Base-by-base conservation (phyloP, 1,140 invertebrate genomes). In the Drosophila sechellia region DNA sequence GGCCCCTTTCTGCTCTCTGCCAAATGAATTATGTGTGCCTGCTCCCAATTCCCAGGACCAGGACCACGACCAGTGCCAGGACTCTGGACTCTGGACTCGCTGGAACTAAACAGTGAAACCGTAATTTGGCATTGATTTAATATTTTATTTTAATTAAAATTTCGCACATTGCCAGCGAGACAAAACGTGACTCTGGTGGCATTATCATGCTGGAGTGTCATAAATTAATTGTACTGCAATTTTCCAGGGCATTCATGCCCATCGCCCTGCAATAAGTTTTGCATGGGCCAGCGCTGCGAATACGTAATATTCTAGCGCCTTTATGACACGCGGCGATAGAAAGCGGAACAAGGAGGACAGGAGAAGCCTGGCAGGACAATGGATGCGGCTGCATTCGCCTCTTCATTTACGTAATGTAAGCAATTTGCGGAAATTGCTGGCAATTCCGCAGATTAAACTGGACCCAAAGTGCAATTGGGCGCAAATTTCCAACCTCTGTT, bases 331-430 rank as follows among this genome's bases (percentile, higher is more conserved):
- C 34, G 65, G 83, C 70, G 83, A 86, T 86, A 86, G 46, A 49
- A 50, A 55, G 31, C 42, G 57, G 65, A 60, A 61, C 69, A 60
- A 69, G 75, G 76, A 78, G 54, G 54, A 69, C 59, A 50, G 22
- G 35, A 48, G 37, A 5, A 22, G 58, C 58, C 6, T 31, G 40
- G 52, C 68, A 71, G 68, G 68, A 71, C 68, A 71, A 71, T 70
- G 66, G 66, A 27, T 57, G 56, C 68, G 66, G 68, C 79, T 81
- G 79, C 74, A 46, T 39, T 66, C 70, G 71, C 60, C 74, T 86
- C 83, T 86, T 86, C 83, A 87, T 87, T 87, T 87, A 87, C 83
- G 84, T 87, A 87, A 87, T 87, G 83, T 83, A 87, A 87, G 83
- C 84, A 87, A 87, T 87, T 87, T 87, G 79, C 81, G 84, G 76